phyloP scores from a whole-genome alignment of 2,888 invertebrate species.

The Aspidiotus destructor region DNA sequence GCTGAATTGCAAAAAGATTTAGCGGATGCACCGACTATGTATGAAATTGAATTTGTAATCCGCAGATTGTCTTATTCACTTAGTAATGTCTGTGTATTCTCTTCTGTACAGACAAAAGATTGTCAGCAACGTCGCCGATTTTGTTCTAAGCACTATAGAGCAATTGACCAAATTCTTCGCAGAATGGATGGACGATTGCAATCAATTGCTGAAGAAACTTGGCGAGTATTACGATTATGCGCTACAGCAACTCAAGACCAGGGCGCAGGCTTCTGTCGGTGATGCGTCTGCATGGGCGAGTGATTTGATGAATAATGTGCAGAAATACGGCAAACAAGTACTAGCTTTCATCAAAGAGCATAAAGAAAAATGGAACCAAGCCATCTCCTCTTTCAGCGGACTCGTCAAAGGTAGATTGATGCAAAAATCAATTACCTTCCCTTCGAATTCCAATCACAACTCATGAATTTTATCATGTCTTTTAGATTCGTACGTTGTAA shows the following conservation, averaged over 20 bases:
- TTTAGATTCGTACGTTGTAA: slow-evolving; percentile 12
- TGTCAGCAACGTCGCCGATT: slow-evolving; percentile 12
- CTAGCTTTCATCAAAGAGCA: slow-evolving; percentile 12
- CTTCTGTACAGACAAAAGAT: slow-evolving; percentile 16
- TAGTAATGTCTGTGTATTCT: background rate
- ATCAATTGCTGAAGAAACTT: slow-evolving; percentile 14
- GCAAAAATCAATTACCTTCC: background rate
- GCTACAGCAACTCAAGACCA: background rate
- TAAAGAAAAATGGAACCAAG: slow-evolving; percentile 24
- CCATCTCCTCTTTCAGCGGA: background rate
- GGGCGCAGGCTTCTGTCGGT: slow-evolving; percentile 10
- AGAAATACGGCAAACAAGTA: background rate
- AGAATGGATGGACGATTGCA: slow-evolving; percentile 21
- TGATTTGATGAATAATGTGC: slow-evolving; percentile 6
- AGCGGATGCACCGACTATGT: background rate
- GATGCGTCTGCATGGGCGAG: slow-evolving; percentile 10
- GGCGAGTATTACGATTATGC: slow-evolving; percentile 20
- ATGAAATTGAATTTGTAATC: no score
- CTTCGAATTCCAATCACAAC: background rate
- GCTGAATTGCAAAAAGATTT: slow-evolving; percentile 22
- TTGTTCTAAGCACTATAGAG: slow-evolving; percentile 12
- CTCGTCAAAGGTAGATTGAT: background rate
- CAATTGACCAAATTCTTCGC: slow-evolving; percentile 20
- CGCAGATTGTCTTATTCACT: no score
- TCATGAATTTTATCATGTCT: background rate